Conservation (phyloP, 2,888 invertebrate species). For the Bombyx huttoni region DNA sequence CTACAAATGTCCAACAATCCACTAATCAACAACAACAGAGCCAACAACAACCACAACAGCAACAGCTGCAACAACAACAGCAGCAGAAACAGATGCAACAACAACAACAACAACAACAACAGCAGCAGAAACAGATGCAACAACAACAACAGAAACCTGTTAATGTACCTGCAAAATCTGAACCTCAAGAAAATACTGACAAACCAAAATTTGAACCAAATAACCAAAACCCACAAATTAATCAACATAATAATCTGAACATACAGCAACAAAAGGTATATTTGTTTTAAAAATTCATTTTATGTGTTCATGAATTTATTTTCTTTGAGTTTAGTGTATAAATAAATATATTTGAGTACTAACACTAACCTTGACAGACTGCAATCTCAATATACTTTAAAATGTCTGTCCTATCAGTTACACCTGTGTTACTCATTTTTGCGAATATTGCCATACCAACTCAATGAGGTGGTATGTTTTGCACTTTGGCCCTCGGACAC, state of each 20-base stretch:
- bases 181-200: slow-evolving; percentile 40
- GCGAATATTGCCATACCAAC: too few species aligned
- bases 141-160: slow-evolving; percentile 12
- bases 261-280: slow-evolving; percentile 10
- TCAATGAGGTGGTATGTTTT: too few species aligned
- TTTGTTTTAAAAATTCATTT: not conserved
- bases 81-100: slow-evolving; percentile 16
- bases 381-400: too few species aligned
- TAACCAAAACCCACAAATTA: slow-evolving; percentile 30
- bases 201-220: slow-evolving; percentile 34
- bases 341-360: too few species aligned
- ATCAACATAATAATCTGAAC: slow-evolving; percentile 29
- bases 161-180: slow-evolving; percentile 21
- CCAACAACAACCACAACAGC: slow-evolving; percentile 11
- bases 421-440: too few species aligned
- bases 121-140: slow-evolving; percentile 15
- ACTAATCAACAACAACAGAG: slow-evolving; percentile 1
- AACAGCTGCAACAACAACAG: slow-evolving; percentile 13
- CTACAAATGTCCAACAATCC: not conserved
- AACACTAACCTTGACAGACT: too few species aligned
- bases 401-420: too few species aligned
- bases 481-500: too few species aligned
- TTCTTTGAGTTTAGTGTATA: not conserved
- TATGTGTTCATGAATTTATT: not conserved
- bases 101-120: slow-evolving; percentile 14